Percentiles rank a stretch among this genome's conserved stretches.
Conservation (phyloP, 2,113 vertebrate genomes). For the Taurulus bubalis region DNA sequence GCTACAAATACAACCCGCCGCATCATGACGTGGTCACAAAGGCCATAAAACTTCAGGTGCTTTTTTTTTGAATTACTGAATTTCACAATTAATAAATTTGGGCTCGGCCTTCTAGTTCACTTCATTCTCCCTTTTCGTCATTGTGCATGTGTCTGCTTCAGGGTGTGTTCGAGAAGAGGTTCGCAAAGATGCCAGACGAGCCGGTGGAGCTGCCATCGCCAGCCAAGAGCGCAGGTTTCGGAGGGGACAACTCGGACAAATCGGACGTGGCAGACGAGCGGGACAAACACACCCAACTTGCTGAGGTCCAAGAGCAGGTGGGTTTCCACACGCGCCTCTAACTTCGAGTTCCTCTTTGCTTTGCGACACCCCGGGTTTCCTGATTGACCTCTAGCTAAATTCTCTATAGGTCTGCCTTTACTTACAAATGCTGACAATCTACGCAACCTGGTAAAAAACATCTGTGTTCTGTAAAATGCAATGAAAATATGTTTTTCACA, state of each 20-base stretch:
- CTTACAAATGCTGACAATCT: background rate
- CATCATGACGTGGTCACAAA: constrained; percentile 92
- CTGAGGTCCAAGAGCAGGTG: constrained; percentile 93
- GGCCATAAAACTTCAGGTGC: constrained; percentile 95
- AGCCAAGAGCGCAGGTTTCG: constrained; percentile 84
- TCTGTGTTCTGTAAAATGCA: background rate
- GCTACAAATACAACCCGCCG: constrained; percentile 98
- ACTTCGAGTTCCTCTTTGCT: background rate
- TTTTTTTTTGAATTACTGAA: background rate
- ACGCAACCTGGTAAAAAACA: background rate
- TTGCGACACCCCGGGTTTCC: background rate
- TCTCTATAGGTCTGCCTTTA: background rate
- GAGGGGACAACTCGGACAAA: constrained; percentile 84
- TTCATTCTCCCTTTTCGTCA: background rate
- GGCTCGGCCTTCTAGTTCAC: background rate
- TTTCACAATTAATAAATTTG: background rate
- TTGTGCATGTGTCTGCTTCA: constrained; percentile 47
- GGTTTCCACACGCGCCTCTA: constrained; percentile 35
- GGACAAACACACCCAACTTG: constrained; percentile 81
- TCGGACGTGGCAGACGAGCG: constrained; percentile 89
- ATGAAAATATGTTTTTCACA: constrained; percentile 74
- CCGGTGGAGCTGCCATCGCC: constrained; percentile 74
- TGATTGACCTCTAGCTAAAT: background rate
- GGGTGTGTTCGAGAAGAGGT: constrained; percentile 96
- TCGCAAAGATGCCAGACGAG: constrained; percentile 95